Evolutionary conservation across 2,113 vertebrate species (phyloP).

Genomic region (Grammomys dolichurus): DNA sequence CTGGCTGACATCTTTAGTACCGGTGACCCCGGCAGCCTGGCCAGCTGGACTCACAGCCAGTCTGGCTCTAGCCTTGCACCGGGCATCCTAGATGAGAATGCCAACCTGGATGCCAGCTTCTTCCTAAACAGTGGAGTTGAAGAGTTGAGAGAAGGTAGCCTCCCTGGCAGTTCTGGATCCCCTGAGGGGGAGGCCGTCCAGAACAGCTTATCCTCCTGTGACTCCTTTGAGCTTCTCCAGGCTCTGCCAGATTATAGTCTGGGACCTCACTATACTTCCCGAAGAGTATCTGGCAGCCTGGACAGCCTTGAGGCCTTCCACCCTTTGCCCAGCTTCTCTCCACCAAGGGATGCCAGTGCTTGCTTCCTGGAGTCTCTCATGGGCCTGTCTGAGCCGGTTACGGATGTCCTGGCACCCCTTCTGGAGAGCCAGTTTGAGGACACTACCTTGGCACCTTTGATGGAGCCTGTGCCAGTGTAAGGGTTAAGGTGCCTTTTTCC

Average conservation of each 20-base stretch:
- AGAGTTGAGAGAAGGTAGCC: slow-evolving; percentile 75
- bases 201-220: slow-evolving; percentile 94
- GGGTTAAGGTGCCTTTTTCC: background rate
- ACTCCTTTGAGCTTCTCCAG: slow-evolving; percentile 96
- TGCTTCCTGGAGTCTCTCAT: slow-evolving; percentile 97
- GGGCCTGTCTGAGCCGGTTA: slow-evolving; percentile 93
- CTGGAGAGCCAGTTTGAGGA: slow-evolving; percentile 97
- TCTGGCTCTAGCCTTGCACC: slow-evolving; percentile 88
- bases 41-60: slow-evolving; percentile 67
- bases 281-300: slow-evolving; percentile 93
- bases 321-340: slow-evolving; percentile 91
- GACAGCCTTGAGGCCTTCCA: slow-evolving; percentile 91
- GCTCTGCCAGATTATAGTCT: slow-evolving; percentile 95
- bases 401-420: slow-evolving; percentile 92
- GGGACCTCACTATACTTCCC: slow-evolving; percentile 94
- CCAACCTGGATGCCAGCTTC: slow-evolving; percentile 93
- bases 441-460: slow-evolving; percentile 92
- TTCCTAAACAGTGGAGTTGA: slow-evolving; percentile 87
- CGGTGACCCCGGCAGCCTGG: slow-evolving; percentile 81
- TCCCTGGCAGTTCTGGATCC: slow-evolving; percentile 85
- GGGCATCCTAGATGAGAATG: slow-evolving; percentile 94
- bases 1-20: slow-evolving; percentile 89
- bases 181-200: slow-evolving; percentile 87
- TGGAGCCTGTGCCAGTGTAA: slow-evolving; percentile 95
- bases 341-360: slow-evolving; percentile 90